Conservation (phyloP, 1,140 invertebrate species). For the Daktulosphaira vitifoliae region DNA sequence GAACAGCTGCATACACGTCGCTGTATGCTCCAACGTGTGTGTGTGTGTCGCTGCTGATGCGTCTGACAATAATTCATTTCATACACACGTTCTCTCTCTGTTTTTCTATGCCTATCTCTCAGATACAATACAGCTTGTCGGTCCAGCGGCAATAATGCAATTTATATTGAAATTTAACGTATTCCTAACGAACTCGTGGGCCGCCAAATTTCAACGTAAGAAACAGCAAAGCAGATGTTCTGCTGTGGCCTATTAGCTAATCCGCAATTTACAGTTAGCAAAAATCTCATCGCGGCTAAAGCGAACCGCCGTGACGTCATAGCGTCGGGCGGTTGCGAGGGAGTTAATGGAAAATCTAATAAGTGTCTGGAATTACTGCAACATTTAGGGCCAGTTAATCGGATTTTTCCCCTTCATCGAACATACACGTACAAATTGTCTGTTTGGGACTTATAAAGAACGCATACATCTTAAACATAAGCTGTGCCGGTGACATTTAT, state of each 20-base stretch:
- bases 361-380: too few relatives aligned
- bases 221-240: background rate
- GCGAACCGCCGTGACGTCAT: background rate
- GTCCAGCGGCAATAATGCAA: slow-evolving; percentile 26
- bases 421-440: too few relatives aligned
- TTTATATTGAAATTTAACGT: slow-evolving; percentile 23
- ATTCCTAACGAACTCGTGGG: too few relatives aligned
- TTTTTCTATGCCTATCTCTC: slow-evolving; percentile 31
- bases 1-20: slow-evolving; percentile 22
- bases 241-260: background rate
- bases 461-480: too few relatives aligned
- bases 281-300: background rate
- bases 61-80: slow-evolving; percentile 32
- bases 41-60: slow-evolving; percentile 28
- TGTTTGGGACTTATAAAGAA: too few relatives aligned
- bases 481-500: too few relatives aligned
- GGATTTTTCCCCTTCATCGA: slow-evolving; percentile 7
- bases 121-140: slow-evolving; percentile 8
- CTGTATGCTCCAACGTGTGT: background rate
- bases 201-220: slow-evolving; percentile 25
- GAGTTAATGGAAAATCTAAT: too few relatives aligned
- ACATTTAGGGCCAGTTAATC: slow-evolving; percentile 3
- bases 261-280: background rate
- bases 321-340: background rate
- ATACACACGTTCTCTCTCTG: background rate